phyloP scores from a whole-genome alignment of 2,888 invertebrate species.

The Ischnura elegans region DNA sequence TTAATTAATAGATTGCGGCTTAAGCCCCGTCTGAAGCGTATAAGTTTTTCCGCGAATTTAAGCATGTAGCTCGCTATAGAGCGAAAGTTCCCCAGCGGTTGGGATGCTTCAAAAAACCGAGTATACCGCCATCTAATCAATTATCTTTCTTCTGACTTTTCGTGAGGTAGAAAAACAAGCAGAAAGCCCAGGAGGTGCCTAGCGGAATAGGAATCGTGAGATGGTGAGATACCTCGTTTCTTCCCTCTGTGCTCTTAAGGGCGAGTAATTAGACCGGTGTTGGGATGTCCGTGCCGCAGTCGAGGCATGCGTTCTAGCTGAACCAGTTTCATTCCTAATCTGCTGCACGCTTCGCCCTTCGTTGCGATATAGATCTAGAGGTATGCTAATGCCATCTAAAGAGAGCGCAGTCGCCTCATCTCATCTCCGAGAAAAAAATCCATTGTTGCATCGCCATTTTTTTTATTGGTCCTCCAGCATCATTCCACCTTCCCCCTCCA shows the following conservation, averaged over 20 bases:
- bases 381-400: conserved; percentile 1
- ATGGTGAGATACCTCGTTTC: background rate
- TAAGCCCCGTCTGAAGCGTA: no score
- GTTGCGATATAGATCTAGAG: background rate
- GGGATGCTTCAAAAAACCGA: no score
- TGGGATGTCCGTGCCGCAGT: background rate
- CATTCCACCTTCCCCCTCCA: background rate
- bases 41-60: no score
- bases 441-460: conserved; percentile 54
- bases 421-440: background rate
- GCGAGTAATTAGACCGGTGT: background rate
- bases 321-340: background rate
- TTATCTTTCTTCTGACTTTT: background rate
- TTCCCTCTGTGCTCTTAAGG: background rate
- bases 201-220: background rate
- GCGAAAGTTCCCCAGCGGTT: no score
- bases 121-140: background rate
- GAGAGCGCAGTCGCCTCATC: conserved; percentile 5
- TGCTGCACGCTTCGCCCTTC: background rate
- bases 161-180: background rate
- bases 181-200: background rate
- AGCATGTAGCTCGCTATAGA: no score
- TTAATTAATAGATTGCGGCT: no score
- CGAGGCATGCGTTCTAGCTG: background rate
- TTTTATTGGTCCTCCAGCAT: conserved; percentile 25